Conservation (phyloP, 2,888 invertebrate genomes). For the Autographa gamma region DNA sequence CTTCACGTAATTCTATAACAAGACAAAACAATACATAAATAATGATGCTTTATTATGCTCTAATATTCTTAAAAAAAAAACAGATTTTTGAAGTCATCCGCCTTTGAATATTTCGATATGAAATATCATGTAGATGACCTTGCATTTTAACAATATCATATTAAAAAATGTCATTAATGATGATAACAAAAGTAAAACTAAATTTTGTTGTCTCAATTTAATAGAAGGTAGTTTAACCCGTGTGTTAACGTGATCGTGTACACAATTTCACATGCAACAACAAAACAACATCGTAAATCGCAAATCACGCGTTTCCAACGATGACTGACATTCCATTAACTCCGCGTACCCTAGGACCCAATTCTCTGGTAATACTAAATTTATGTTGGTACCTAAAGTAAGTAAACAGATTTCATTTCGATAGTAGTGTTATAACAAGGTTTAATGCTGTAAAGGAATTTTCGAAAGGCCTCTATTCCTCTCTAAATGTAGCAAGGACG, state of each 20-base stretch:
- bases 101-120: not conserved
- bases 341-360: constrained; percentile 17
- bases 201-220: not conserved
- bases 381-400: constrained; percentile 11
- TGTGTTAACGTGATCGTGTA: constrained; percentile 4
- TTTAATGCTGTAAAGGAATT: constrained; percentile 66
- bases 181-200: not conserved
- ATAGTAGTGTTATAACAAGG: constrained; percentile 34
- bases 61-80: too few species aligned
- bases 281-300: constrained; percentile 10
- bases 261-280: not conserved
- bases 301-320: constrained; percentile 12
- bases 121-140: not conserved
- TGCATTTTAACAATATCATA: not conserved
- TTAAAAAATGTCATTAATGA: not conserved
- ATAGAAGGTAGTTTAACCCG: not conserved
- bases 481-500: constrained; percentile 78
- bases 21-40: constrained; percentile 27
- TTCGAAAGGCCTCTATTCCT: constrained; percentile 72
- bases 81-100: not conserved
- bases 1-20: constrained; percentile 94
- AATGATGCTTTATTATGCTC: not conserved
- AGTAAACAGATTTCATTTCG: constrained; percentile 32
- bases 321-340: constrained; percentile 41
- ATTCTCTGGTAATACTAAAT: constrained; percentile 5